Evolutionary conservation across 1,140 invertebrate species (phyloP), one percentile per base, ranked within the genome.

Genomic region (Orius insidiosus): DNA sequence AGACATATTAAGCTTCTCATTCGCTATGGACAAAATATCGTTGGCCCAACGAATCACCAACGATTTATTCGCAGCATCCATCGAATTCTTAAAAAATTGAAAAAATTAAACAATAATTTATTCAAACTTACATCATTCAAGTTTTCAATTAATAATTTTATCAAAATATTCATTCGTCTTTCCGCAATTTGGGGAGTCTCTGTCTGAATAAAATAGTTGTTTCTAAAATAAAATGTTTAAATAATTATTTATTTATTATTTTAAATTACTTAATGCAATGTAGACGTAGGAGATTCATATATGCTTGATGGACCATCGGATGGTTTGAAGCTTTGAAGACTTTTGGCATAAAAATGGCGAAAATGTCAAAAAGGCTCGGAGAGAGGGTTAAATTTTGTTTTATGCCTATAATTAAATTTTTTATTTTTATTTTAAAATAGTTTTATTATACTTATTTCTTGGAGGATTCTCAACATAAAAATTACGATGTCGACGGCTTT

Each of bases 31-130:
- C 30, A 78, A 67, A 53, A 89, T 74, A 55, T 82, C 76, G 37
- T 72, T 66, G 14, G 75, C 67, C 85, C 85, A 90, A 45, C 71
- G 69, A 10, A 87, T 59, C 2, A 76, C 48, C 1, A 81, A 55
- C 1, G 72, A 53, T 30, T 47, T 51, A n/a, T 40, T 53, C 38
- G 54, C 54, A 36, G 41, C 36, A 15, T 46, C 46, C 43, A 55
- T 51, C 24, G 24, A 24, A 24, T 24, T 24, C 24, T 24, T 4
- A 24, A 24, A 24, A 37, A 52, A 51, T 54, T 56, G n/a, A n/a
- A n/a, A n/a, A n/a, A n/a, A n/a, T n/a, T n/a, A n/a, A n/a, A n/a
- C n/a, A n/a, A n/a, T n/a, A n/a, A n/a, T n/a, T n/a, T n/a, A n/a
- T n/a, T n/a, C n/a, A n/a, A 15, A 5, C 33, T 10, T 38, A n/a